Percentiles rank a stretch among this genome's conserved stretches.
phyloP scores from a whole-genome alignment of 2,113 vertebrate species.

The Herpailurus yagouaroundi region DNA sequence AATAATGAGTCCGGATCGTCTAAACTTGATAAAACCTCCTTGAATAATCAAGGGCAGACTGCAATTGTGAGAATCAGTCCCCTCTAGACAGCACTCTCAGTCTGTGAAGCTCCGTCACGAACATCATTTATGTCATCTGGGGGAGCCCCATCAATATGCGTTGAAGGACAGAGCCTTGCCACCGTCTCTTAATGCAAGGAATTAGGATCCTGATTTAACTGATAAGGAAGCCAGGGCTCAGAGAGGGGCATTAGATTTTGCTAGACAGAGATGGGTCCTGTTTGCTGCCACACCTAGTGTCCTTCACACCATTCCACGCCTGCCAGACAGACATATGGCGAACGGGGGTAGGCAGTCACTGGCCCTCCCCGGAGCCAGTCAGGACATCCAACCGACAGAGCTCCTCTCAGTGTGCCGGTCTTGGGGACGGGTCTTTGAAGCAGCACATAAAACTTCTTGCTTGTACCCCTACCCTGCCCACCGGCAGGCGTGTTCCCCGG shows the following conservation, averaged over 20 bases:
- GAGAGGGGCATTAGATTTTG: neutral
- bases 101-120: neutral
- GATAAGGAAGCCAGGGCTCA: neutral
- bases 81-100: neutral
- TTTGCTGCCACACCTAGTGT: neutral
- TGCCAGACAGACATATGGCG: neutral
- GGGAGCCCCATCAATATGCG: neutral
- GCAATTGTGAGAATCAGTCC: neutral
- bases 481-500: neutral
- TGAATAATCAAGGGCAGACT: neutral
- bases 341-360: neutral
- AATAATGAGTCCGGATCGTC: neutral
- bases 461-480: neutral
- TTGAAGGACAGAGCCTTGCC: neutral
- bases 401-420: neutral
- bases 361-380: neutral
- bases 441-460: neutral
- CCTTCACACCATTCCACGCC: neutral
- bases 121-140: neutral
- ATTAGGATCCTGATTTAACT: neutral
- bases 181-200: neutral
- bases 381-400: neutral
- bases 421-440: conserved; percentile 37
- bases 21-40: conserved; percentile 29
- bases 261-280: neutral